These are phyloP conservation scores for Synaphobranchus kaupii DNA, from an alignment of 2,797 vertebrate species.

Conservation along the genomic window DNA sequence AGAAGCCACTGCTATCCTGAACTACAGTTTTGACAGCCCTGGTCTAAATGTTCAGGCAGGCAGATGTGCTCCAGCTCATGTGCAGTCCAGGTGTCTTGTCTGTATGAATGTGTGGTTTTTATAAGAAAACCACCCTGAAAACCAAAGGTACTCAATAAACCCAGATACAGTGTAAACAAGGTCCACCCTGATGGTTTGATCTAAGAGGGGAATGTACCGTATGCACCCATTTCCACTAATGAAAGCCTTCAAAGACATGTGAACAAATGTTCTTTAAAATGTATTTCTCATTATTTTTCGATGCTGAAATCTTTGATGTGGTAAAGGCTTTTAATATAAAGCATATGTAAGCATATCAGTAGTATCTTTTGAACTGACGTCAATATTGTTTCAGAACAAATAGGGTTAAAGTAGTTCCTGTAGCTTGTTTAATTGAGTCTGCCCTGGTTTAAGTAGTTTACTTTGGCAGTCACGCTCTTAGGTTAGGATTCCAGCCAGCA, in stretches of 20 bases:
- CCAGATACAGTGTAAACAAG: not conserved
- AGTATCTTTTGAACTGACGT: not conserved
- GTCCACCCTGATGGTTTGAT: not conserved
- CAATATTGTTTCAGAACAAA: not conserved
- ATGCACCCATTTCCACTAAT: not conserved
- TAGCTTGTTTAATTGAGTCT: not conserved
- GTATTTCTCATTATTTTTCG: not conserved
- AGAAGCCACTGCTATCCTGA: too few relatives aligned
- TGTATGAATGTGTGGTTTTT: not conserved
- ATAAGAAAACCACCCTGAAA: not conserved
- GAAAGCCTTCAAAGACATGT: not conserved
- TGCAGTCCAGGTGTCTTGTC: not conserved
- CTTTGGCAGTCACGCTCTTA: conserved; percentile 4
- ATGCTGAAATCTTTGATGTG: not conserved
- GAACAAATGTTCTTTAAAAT: not conserved
- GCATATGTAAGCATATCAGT: conserved; percentile 1
- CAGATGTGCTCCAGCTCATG: not conserved
- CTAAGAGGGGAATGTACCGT: not conserved
- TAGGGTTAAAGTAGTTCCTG: not conserved
- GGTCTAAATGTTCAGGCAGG: too few relatives aligned
- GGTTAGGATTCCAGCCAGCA: not conserved
- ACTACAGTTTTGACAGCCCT: too few relatives aligned
- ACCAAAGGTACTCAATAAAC: not conserved
- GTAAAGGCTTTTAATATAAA: not conserved
- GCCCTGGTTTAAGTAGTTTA: not conserved